Percentiles rank a stretch among this genome's conserved stretches.
These are phyloP conservation scores for Pharmacophagus antenor DNA, from an alignment of 2,888 invertebrate species.

Conservation along the genomic window DNA sequence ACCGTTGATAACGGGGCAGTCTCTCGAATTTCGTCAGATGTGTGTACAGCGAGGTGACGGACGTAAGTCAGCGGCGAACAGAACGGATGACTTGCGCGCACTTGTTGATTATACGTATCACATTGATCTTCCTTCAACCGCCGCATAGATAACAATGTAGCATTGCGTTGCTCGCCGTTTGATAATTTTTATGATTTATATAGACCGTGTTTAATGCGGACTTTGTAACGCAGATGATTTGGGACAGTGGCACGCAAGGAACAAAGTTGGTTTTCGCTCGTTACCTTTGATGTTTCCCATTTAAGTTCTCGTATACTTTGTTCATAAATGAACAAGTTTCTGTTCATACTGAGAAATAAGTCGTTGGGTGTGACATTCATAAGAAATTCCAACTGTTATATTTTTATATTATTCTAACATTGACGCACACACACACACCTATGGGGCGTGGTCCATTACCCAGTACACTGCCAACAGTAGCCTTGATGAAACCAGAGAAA, in stretches of 20 bases:
- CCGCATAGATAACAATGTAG: slow-evolving; percentile 15
- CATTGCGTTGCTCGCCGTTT: slow-evolving; percentile 11
- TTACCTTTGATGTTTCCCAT: too few relatives aligned
- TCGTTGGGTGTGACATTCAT: background rate
- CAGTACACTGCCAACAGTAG: too few relatives aligned
- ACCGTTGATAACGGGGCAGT: background rate
- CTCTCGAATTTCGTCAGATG: slow-evolving; percentile 17
- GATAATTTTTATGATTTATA: slow-evolving; percentile 22
- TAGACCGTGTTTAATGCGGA: background rate
- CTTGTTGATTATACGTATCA: slow-evolving; percentile 13
- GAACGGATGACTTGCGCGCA: slow-evolving; percentile 14
- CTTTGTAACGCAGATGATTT: background rate
- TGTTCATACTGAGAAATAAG: background rate
- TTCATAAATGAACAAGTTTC: background rate
- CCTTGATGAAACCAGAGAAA: too few relatives aligned
- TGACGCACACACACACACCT: too few relatives aligned
- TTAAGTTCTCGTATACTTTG: background rate
- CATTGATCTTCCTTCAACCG: slow-evolving; percentile 4
- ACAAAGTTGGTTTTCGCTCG: background rate
- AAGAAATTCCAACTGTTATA: background rate
- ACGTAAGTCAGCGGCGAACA: slow-evolving; percentile 8
- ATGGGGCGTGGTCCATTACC: too few relatives aligned
- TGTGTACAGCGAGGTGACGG: background rate
- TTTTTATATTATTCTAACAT: too few relatives aligned
- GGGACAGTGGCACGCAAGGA: background rate